Evolutionary conservation across 1,140 invertebrate genomes (phyloP).

Genomic region (Drosophila rhopaloa): DNA sequence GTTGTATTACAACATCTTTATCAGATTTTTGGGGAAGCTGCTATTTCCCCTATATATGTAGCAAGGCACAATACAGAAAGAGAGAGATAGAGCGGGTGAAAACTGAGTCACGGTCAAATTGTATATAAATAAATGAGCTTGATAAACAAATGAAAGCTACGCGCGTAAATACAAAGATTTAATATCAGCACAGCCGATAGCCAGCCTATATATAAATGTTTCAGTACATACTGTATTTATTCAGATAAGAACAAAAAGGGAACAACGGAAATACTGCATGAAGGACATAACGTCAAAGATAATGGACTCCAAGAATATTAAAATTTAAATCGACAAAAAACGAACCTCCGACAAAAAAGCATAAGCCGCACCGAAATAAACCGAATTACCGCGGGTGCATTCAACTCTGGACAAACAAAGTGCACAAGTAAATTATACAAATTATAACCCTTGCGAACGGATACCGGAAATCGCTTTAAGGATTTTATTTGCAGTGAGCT

Average conservation of each 20-base stretch:
- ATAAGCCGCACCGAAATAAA: conserved; percentile 1
- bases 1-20: conserved; percentile 24
- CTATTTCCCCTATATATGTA: background rate
- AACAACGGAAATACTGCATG: conserved; percentile 6
- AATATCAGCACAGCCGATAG: conserved; percentile 21
- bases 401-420: conserved; percentile 50
- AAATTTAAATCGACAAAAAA: conserved; percentile 3
- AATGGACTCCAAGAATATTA: conserved; percentile 1
- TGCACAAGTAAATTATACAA: conserved; percentile 32
- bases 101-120: conserved; percentile 72
- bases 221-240: background rate
- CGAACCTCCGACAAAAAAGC: conserved; percentile 5
- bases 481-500: conserved; percentile 14
- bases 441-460: conserved; percentile 25
- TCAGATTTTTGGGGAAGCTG: background rate
- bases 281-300: conserved; percentile 2
- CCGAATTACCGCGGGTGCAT: conserved; percentile 38
- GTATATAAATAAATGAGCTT: conserved; percentile 45
- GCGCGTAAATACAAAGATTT: conserved; percentile 19
- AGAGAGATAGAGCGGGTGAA: conserved; percentile 15
- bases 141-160: conserved; percentile 35
- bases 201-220: conserved; percentile 5
- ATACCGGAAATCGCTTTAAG: conserved; percentile 43
- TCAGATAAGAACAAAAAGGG: background rate
- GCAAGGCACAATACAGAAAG: conserved; percentile 6